Base-by-base conservation (phyloP, 1,140 invertebrate genomes). In the Hyphantria cunea region DNA sequence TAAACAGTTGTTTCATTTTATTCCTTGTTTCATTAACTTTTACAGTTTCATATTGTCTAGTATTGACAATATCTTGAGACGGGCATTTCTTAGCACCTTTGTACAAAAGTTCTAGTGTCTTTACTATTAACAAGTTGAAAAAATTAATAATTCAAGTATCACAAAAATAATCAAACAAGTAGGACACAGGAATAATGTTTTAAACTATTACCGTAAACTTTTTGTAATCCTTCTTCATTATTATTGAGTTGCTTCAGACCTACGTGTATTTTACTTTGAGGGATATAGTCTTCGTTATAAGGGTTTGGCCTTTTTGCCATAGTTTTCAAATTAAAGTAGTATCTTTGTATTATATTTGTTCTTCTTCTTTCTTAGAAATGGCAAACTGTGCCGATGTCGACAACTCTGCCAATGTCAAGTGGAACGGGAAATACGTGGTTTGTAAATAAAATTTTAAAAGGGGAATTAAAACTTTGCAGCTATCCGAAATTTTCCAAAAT, bases 291-390 rank as follows among this genome's bases (percentile, higher is more conserved):
- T 49, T 87, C 86, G 14, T 59, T 55, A 41, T 72, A 89, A 11
- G 86, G 86, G 67, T 89, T 87, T 13, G 80, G 55, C 69, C 86
- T 69, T 68, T 88, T 88, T 9, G 80, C 64, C 82, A 84, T 84
- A 3, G 17, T 34, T 39, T 61, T 45, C 7, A 41, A 44, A 42
- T 12, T 44, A 44, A n/a, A n/a, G n/a, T n/a, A n/a, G n/a, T n/a
- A n/a, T n/a, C n/a, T n/a, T n/a, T n/a, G n/a, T n/a, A n/a, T n/a
- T n/a, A n/a, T n/a, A n/a, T n/a, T n/a, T n/a, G n/a, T n/a, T n/a
- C n/a, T n/a, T n/a, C n/a, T n/a, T n/a, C n/a, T n/a, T n/a, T n/a
- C n/a, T n/a, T n/a, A n/a, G n/a, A n/a, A n/a, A n/a, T n/a, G n/a
- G n/a, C n/a, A n/a, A n/a, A n/a, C n/a, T n/a, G n/a, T n/a, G n/a